phyloP scores from a whole-genome alignment of 2,113 vertebrate species.

The Tragulus kanchil region DNA sequence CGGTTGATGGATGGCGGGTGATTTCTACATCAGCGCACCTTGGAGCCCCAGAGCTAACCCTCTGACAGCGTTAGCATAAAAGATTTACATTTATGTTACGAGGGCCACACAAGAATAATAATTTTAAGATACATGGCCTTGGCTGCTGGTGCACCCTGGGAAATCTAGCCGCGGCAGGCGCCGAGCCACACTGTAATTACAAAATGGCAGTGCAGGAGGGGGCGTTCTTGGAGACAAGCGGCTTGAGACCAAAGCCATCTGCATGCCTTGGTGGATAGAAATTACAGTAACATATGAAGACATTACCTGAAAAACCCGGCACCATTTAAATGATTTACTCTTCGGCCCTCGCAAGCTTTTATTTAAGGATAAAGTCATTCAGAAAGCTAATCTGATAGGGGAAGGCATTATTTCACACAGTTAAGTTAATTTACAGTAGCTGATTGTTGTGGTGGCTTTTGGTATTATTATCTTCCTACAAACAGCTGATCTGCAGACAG shows the following conservation, averaged over 20 bases:
- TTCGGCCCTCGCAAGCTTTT: slow-evolving; percentile 91
- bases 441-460: slow-evolving; percentile 91
- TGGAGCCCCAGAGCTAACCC: slow-evolving; percentile 89
- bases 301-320: slow-evolving; percentile 92
- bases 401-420: slow-evolving; percentile 91
- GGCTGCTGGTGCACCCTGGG: slow-evolving; percentile 89
- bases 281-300: slow-evolving; percentile 93
- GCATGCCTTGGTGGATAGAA: slow-evolving; percentile 90
- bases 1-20: slow-evolving; percentile 89
- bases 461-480: slow-evolving; percentile 91
- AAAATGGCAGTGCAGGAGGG: slow-evolving; percentile 89
- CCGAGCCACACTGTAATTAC: slow-evolving; percentile 89
- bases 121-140: slow-evolving; percentile 91
- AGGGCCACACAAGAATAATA: slow-evolving; percentile 92
- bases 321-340: slow-evolving; percentile 92
- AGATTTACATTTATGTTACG: slow-evolving; percentile 92
- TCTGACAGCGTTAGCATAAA: slow-evolving; percentile 92
- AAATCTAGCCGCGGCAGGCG: slow-evolving; percentile 88
- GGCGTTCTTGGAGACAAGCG: slow-evolving; percentile 87
- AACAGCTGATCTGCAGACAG: slow-evolving; percentile 92
- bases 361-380: slow-evolving; percentile 94
- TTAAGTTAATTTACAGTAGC: slow-evolving; percentile 93
- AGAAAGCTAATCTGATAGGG: slow-evolving; percentile 91
- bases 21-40: slow-evolving; percentile 90
- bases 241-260: slow-evolving; percentile 89